A percentile compares a stretch with the other conserved stretches of the same genome.
phyloP scores from a whole-genome alignment of 2,113 vertebrate species.

The Saguinus imperator region DNA sequence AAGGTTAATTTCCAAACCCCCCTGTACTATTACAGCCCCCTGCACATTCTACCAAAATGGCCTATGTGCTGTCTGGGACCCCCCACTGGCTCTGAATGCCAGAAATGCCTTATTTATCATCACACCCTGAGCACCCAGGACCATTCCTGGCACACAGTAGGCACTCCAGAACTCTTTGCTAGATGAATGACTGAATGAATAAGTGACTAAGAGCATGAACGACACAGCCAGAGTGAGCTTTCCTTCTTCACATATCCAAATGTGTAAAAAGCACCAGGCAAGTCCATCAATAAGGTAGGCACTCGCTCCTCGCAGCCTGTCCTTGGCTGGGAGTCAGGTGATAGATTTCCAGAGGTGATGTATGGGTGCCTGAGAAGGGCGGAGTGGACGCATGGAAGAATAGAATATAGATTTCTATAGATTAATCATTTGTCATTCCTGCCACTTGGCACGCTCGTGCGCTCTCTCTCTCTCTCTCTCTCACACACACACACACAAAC shows the following conservation, averaged over 20 bases:
- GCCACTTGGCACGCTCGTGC: not conserved
- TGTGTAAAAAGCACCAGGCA: constrained; percentile 58
- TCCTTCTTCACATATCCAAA: constrained; percentile 38
- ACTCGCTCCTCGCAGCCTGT: constrained; percentile 45
- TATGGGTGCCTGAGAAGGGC: constrained; percentile 71
- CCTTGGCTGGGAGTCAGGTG: constrained; percentile 70
- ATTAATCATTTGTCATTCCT: constrained; percentile 81
- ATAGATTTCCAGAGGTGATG: constrained; percentile 79
- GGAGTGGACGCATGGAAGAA: constrained; percentile 75
- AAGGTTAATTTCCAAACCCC: not conserved
- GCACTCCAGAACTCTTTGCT: not conserved
- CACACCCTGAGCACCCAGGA: not conserved
- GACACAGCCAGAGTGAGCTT: not conserved
- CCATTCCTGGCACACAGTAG: constrained; percentile 44
- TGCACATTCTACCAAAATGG: not conserved
- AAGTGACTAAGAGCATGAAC: not conserved
- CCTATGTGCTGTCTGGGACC: not conserved
- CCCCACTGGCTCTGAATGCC: not conserved
- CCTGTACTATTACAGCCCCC: not conserved
- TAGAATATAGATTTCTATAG: constrained; percentile 81
- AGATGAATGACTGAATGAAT: not conserved
- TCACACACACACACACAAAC: rapidly evolving
- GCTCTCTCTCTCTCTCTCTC: not conserved
- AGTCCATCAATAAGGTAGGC: constrained; percentile 77
- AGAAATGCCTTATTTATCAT: not conserved